phyloP scores from a whole-genome alignment of 2,888 invertebrate genomes.

The Aporophyla lueneburgensis region DNA sequence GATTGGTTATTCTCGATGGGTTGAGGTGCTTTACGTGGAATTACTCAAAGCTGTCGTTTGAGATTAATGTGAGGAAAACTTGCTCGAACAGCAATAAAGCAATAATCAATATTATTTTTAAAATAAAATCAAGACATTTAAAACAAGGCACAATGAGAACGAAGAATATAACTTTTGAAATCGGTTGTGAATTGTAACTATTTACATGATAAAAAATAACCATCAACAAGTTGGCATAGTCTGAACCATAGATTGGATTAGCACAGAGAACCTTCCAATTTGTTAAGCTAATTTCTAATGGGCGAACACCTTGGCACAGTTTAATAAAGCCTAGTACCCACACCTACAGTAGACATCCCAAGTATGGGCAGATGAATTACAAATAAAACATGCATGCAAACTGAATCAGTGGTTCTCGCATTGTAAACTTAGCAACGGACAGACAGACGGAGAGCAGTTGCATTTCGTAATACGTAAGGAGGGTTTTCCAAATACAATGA shows the following conservation, averaged over 20 bases:
- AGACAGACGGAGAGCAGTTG: constrained; percentile 38
- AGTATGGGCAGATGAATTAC: constrained; percentile 41
- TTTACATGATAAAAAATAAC: background rate
- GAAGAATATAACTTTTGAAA: background rate
- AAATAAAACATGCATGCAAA: constrained; percentile 45
- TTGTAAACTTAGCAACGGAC: constrained; percentile 45
- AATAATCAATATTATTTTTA: background rate
- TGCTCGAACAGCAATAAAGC: background rate
- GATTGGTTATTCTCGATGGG: background rate
- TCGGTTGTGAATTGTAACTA: background rate
- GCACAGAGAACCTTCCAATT: constrained; percentile 6
- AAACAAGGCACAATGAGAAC: background rate
- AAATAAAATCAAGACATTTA: background rate
- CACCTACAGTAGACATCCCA: constrained; percentile 4
- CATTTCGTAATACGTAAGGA: constrained; percentile 50
- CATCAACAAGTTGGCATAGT: too few relatives aligned
- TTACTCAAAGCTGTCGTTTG: background rate
- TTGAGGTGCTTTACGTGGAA: background rate
- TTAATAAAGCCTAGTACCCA: constrained; percentile 32
- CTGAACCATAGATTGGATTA: background rate
- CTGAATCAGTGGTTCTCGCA: constrained; percentile 48
- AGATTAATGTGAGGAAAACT: too few relatives aligned
- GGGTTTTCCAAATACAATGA: constrained; percentile 38
- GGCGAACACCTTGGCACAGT: constrained; percentile 36
- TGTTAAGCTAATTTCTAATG: background rate